Percentiles rank a stretch among this genome's conserved stretches.
Evolutionary conservation across 2,113 vertebrate species (phyloP).

Genomic region (Hassar affinis): DNA sequence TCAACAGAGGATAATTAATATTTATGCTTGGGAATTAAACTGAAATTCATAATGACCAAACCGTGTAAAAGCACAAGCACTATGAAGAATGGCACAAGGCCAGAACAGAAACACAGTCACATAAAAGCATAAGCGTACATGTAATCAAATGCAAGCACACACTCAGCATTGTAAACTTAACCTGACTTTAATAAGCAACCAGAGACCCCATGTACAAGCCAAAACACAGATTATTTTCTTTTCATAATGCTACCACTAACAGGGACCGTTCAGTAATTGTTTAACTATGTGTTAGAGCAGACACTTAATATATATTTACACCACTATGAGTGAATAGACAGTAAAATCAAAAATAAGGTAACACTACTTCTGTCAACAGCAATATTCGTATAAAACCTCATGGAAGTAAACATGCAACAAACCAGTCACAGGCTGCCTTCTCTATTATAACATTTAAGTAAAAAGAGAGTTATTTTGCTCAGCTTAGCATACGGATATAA

Average conservation of each 20-base stretch:
- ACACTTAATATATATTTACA: not conserved
- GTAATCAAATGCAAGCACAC: slow-evolving; percentile 9
- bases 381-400: not conserved
- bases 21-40: not conserved
- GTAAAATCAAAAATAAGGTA: not conserved
- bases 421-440: not conserved
- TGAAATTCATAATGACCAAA: not conserved
- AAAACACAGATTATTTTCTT: slow-evolving; percentile 11
- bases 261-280: not conserved
- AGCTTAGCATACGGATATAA: not conserved
- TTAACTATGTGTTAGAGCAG: not conserved
- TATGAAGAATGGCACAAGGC: not conserved
- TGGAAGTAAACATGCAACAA: not conserved
- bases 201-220: not conserved
- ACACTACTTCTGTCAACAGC: not conserved
- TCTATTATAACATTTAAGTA: not conserved
- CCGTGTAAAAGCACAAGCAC: not conserved
- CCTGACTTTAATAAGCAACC: slow-evolving; percentile 1
- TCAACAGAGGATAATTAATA: not conserved
- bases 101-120: slow-evolving; percentile 11
- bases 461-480: not conserved
- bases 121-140: slow-evolving; percentile 21
- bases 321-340: not conserved
- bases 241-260: not conserved
- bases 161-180: not conserved